Conservation (phyloP, 1,140 invertebrate genomes). For the Plectus sambesii region DNA sequence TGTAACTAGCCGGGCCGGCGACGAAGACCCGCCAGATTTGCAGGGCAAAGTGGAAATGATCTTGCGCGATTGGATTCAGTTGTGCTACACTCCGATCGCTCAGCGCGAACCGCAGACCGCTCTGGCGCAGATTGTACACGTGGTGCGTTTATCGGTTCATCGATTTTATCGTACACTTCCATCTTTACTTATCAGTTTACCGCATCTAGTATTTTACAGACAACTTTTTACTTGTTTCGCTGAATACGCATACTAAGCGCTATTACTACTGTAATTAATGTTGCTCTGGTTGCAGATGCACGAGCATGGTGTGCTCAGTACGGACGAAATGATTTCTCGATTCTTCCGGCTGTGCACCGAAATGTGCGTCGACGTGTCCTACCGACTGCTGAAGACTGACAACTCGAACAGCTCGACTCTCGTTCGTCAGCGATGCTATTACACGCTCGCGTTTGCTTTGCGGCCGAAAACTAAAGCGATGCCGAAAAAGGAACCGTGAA, state of each 20-base stretch:
- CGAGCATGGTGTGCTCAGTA: constrained; percentile 85
- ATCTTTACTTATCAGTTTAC: too few relatives aligned
- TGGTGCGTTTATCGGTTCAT: constrained; percentile 45
- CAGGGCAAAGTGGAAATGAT: constrained; percentile 88
- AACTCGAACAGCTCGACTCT: constrained; percentile 50
- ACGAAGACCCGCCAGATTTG: constrained; percentile 62
- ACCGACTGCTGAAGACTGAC: constrained; percentile 60
- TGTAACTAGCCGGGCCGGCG: constrained; percentile 2
- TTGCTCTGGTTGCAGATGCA: constrained; percentile 64
- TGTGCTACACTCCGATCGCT: constrained; percentile 68
- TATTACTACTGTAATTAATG: too few relatives aligned
- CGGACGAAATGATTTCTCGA: constrained; percentile 86
- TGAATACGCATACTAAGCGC: too few relatives aligned
- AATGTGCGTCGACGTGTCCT: constrained; percentile 88
- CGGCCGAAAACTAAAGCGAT: too few relatives aligned
- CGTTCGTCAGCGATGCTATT: constrained; percentile 78
- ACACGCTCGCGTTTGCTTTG: constrained; percentile 85
- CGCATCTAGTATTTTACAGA: constrained; percentile 19
- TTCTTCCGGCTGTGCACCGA: constrained; percentile 94
- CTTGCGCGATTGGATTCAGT: constrained; percentile 83
- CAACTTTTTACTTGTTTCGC: too few relatives aligned
- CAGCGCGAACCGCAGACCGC: constrained; percentile 78
- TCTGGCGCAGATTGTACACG: constrained; percentile 81
- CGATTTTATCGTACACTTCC: constrained; percentile 12
- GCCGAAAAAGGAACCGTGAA: too few relatives aligned